Conservation (phyloP, 2,113 vertebrate genomes). For the Ammodytes dubius region DNA sequence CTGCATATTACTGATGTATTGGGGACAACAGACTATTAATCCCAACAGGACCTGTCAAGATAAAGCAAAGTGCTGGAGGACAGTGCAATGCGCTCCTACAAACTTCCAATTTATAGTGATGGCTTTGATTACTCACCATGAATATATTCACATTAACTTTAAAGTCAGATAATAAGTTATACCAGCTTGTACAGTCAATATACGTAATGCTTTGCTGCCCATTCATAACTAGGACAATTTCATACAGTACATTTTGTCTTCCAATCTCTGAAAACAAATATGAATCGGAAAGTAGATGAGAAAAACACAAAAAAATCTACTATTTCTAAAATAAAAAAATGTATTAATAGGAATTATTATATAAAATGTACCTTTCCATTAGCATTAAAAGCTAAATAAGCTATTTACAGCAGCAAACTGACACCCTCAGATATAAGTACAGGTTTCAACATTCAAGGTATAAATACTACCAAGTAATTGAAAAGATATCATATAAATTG, state of each 20-base stretch:
- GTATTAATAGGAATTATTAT: background rate
- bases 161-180: constrained; percentile 43
- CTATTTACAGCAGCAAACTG: background rate
- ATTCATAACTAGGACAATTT: constrained; percentile 14
- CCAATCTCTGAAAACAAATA: constrained; percentile 51
- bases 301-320: constrained; percentile 1
- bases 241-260: constrained; percentile 32
- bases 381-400: background rate
- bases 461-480: too few species aligned
- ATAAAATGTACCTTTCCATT: background rate
- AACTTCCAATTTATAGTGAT: constrained; percentile 59
- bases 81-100: constrained; percentile 41
- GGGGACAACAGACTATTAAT: constrained; percentile 67
- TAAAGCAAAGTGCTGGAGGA: constrained; percentile 56
- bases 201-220: constrained; percentile 22
- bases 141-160: constrained; percentile 46
- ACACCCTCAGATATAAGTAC: too few species aligned
- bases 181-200: constrained; percentile 26
- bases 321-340: background rate
- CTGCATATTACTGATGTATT: constrained; percentile 63
- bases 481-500: too few species aligned
- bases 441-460: too few species aligned
- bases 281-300: constrained; percentile 20
- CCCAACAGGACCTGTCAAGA: constrained; percentile 58
- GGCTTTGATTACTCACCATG: constrained; percentile 40